Base-by-base conservation (phyloP, 2,113 vertebrate genomes). In the Nannospalax galili region DNA sequence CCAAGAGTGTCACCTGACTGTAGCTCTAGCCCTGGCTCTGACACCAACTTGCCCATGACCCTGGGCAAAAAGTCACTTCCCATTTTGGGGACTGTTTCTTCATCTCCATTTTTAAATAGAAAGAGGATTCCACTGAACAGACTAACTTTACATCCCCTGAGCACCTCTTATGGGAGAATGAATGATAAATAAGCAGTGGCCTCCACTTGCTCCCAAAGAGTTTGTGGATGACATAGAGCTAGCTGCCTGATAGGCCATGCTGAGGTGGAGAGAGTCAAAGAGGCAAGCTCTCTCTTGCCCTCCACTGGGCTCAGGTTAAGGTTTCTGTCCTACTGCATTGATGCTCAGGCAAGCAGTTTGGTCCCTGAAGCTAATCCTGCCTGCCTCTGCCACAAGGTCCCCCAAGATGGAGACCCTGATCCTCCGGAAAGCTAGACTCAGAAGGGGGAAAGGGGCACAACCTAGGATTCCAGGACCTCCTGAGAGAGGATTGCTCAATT, bases 61-160 rank as follows among this genome's bases (percentile, higher is more conserved):
- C n/a, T 56, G 40, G 42, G 58, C 62, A 70, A 37, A 84, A 28
- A 85, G 69, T 19, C 69, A 67, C 45, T 73, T 87, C 48, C 37
- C 30, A 8, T 60, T 82, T 89, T 67, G 5, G 16, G 79, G 37
- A 22, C 45, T 92, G 22, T 48, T 91, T 93, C 89, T 35, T 87
- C 40, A 30, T 89, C 84, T 80, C 69, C 30, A 64, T 84, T 89
- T 74, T 82, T 75, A 20, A 62, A 32, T 14, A 42, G 60, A 77
- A n/a, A 32, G 7, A 42, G 70, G 2, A 8, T 8, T 88, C 35
- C 69, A 67, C 79, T 19, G 0, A 11, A 22, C 6, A 75, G 40
- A 28, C 60, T 32, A 62, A 89, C 72, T 88, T 74, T 69, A 67
- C 17, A 32, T 48, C 81, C 52, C 32, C 75, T 24, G 67, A 93